These are phyloP conservation scores for Ornithoptera alexandrae DNA, from an alignment of 2,888 invertebrate species.

Conservation along the genomic window DNA sequence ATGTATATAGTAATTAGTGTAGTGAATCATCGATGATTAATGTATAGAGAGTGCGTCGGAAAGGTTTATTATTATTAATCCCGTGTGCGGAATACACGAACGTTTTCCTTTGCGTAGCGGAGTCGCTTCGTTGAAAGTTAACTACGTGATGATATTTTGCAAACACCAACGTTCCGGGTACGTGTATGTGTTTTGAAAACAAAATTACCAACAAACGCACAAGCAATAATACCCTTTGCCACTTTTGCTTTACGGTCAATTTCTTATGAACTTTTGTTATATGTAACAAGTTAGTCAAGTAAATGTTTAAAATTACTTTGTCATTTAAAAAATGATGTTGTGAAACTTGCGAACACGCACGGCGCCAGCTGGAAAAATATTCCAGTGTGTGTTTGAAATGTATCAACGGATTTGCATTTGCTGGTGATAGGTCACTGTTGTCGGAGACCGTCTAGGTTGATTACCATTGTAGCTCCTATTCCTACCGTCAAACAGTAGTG, in stretches of 20 bases:
- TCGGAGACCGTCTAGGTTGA: no score
- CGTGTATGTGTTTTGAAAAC: constrained; percentile 27
- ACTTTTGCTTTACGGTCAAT: background rate
- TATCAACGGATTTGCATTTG: background rate
- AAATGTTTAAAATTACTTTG: background rate
- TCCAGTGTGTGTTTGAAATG: background rate
- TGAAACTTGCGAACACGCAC: constrained; percentile 5
- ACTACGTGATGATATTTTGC: constrained; percentile 37
- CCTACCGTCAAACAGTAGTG: no score
- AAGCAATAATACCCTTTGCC: constrained; percentile 6
- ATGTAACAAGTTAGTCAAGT: background rate
- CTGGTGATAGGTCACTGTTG: no score
- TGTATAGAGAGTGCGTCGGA: constrained; percentile 16
- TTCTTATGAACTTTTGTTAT: background rate
- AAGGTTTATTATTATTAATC: constrained; percentile 25
- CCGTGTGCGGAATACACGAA: constrained; percentile 10
- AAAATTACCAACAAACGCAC: constrained; percentile 10
- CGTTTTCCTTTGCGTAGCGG: constrained; percentile 11
- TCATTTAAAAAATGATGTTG: constrained; percentile 15
- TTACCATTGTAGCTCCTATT: no score
- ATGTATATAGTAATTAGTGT: background rate
- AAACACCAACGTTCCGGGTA: constrained; percentile 31
- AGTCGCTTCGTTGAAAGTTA: constrained; percentile 24
- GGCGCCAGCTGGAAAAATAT: background rate
- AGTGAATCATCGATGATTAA: constrained; percentile 18